phyloP scores from a whole-genome alignment of 2,113 vertebrate genomes.

The Anoura caudifer region DNA sequence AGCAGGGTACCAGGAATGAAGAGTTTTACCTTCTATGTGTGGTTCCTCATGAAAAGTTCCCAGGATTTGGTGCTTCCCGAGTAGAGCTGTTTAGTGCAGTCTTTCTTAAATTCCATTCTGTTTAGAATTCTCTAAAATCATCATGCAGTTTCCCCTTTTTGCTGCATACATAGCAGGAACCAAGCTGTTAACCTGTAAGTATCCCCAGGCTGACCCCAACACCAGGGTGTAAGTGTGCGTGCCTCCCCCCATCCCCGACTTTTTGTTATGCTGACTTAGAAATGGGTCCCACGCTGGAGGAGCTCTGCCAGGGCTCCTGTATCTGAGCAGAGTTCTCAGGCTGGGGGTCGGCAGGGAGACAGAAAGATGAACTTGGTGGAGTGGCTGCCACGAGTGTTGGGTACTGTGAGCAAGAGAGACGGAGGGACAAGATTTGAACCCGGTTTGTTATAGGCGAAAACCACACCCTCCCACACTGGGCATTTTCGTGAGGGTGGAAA shows the following conservation, averaged over 20 bases:
- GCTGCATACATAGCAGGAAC: background rate
- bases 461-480: background rate
- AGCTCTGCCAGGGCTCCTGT: background rate
- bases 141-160: background rate
- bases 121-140: background rate
- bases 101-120: background rate
- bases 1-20: background rate
- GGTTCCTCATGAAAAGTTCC: background rate
- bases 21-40: background rate
- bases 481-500: background rate
- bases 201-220: background rate
- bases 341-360: background rate
- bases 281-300: background rate
- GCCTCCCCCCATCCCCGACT: background rate
- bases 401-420: background rate
- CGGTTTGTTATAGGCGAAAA: background rate
- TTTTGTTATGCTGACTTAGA: background rate
- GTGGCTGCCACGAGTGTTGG: background rate
- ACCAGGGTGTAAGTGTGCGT: background rate
- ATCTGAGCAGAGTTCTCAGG: background rate
- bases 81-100: background rate
- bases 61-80: background rate
- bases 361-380: background rate
- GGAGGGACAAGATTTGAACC: background rate
- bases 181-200: background rate